A percentile compares a stretch with the other conserved stretches of the same genome.
Evolutionary conservation across 2,113 vertebrate species (phyloP).

Genomic region (Nibea coibor): DNA sequence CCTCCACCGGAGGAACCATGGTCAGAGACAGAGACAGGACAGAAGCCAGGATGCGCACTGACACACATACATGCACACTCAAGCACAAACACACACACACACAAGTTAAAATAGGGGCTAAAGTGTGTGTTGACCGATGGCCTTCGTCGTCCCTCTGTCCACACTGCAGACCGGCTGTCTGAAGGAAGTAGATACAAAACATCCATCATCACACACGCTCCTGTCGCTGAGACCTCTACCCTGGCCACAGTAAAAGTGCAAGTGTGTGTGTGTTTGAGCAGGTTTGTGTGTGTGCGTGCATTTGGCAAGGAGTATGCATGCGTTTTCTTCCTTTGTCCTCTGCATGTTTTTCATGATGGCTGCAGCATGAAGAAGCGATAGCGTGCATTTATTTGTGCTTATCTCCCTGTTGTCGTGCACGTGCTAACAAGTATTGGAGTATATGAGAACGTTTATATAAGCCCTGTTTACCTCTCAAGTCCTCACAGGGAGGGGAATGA

Average conservation of each 20-base stretch:
- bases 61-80: slow-evolving; percentile 26
- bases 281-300: slow-evolving; percentile 13
- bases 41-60: slow-evolving; percentile 47
- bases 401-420: slow-evolving; percentile 45
- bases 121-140: slow-evolving; percentile 65
- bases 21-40: slow-evolving; percentile 51
- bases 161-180: slow-evolving; percentile 70
- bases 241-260: slow-evolving; percentile 25
- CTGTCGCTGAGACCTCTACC: slow-evolving; percentile 62
- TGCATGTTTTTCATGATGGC: slow-evolving; percentile 36
- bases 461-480: slow-evolving; percentile 43
- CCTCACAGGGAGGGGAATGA: slow-evolving; percentile 18
- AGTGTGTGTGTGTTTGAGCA: slow-evolving; percentile 28
- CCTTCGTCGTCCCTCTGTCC: slow-evolving; percentile 62
- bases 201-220: slow-evolving; percentile 77
- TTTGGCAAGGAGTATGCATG: slow-evolving; percentile 11
- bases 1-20: slow-evolving; percentile 53
- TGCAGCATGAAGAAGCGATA: slow-evolving; percentile 8
- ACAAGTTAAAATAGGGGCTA: slow-evolving; percentile 56
- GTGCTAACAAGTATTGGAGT: slow-evolving; percentile 34
- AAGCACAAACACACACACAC: slow-evolving; percentile 5
- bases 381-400: slow-evolving; percentile 24
- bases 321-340: slow-evolving; percentile 29
- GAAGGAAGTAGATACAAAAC: slow-evolving; percentile 68
- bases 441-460: slow-evolving; percentile 45